Conservation (phyloP, 2,888 invertebrate genomes). For the Drosophila macrospina region DNA sequence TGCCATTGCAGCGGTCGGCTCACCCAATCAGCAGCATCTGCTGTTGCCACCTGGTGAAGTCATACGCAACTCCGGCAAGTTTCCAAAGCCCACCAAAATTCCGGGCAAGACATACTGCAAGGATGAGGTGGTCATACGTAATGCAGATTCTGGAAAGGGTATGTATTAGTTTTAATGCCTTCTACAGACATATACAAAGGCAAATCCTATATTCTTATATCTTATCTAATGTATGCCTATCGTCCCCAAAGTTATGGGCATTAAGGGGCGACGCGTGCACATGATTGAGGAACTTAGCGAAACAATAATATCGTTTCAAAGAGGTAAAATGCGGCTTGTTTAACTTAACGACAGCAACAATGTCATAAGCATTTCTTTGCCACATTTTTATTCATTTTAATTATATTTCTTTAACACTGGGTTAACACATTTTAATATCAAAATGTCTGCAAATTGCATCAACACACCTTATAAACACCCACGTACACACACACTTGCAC, state of each 20-base stretch:
- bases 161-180: slow-evolving; percentile 48
- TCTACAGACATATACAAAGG: not conserved
- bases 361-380: slow-evolving; percentile 2
- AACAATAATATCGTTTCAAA: slow-evolving; percentile 99
- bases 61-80: slow-evolving; percentile 95
- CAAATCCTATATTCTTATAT: slow-evolving; percentile 12
- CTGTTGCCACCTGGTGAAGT: slow-evolving; percentile 93
- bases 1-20: slow-evolving; percentile 82
- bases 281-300: slow-evolving; percentile 99
- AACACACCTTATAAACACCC: slow-evolving; percentile 6
- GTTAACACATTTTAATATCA: slow-evolving; percentile 7
- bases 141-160: slow-evolving; percentile 99
- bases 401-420: slow-evolving; percentile 2
- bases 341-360: slow-evolving; percentile 15
- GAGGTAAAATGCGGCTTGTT: slow-evolving; percentile 89
- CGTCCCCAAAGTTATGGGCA: slow-evolving; percentile 94
- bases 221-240: slow-evolving; percentile 22
- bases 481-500: slow-evolving; percentile 26
- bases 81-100: slow-evolving; percentile 94
- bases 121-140: slow-evolving; percentile 97
- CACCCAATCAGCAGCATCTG: slow-evolving; percentile 83
- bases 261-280: slow-evolving; percentile 98
- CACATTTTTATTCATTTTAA: slow-evolving; percentile 10
- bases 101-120: slow-evolving; percentile 97
- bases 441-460: slow-evolving; percentile 5